A percentile compares a stretch with the other conserved stretches of the same genome.
Conservation (phyloP, 2,797 vertebrate genomes). For the Sebastes variabilis region DNA sequence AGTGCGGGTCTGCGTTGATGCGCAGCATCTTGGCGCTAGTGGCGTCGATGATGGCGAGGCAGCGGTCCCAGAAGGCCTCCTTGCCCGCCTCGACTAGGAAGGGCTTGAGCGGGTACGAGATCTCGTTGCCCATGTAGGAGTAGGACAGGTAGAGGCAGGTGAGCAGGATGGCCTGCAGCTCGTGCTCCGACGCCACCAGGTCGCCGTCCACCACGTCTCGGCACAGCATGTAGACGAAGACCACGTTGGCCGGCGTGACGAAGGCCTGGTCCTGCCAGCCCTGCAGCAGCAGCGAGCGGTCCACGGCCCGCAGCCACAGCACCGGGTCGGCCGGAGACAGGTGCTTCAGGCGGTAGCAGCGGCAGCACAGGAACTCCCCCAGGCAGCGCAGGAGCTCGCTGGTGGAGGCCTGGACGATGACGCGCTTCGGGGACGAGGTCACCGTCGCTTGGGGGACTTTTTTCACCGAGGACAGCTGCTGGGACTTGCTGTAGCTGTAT, state of each 20-base stretch:
- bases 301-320: constrained; percentile 86
- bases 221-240: constrained; percentile 89
- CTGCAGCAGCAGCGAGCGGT: constrained; percentile 86
- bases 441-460: constrained; percentile 64
- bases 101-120: constrained; percentile 93
- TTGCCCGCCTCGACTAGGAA: constrained; percentile 86
- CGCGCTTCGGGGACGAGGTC: constrained; percentile 78
- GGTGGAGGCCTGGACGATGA: constrained; percentile 88
- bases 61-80: constrained; percentile 89
- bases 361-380: constrained; percentile 85
- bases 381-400: constrained; percentile 87
- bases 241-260: constrained; percentile 88
- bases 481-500: constrained; percentile 70
- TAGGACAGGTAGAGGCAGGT: constrained; percentile 94
- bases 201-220: constrained; percentile 85
- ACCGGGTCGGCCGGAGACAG: constrained; percentile 84
- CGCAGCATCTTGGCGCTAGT: constrained; percentile 87
- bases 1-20: constrained; percentile 88
- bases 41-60: constrained; percentile 83
- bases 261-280: constrained; percentile 91
- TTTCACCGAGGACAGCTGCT: constrained; percentile 79
- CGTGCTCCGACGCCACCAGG: constrained; percentile 81
- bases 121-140: constrained; percentile 98
- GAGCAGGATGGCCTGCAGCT: constrained; percentile 85
- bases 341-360: constrained; percentile 85